Evolutionary conservation across 2,797 vertebrate species (phyloP).

Genomic region (Cirrhinus molitorella): DNA sequence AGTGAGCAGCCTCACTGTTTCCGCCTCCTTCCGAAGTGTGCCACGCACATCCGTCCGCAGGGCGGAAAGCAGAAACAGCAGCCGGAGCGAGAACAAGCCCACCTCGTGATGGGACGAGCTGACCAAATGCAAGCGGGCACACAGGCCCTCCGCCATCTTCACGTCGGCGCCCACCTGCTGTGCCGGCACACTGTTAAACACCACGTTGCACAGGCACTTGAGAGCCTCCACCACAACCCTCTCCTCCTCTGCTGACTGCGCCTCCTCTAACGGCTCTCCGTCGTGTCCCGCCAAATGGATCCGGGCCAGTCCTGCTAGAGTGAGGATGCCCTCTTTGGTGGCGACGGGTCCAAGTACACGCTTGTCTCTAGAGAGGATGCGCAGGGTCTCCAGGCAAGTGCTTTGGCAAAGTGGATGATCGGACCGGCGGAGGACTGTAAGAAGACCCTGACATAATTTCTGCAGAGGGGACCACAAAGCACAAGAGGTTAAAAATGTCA

Average conservation of each 20-base stretch:
- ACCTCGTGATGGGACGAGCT: conserved; percentile 84
- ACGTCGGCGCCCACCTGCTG: conserved; percentile 93
- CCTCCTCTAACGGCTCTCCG: conserved; percentile 70
- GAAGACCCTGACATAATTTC: conserved; percentile 90
- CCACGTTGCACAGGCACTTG: conserved; percentile 97
- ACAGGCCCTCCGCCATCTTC: conserved; percentile 87
- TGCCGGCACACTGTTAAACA: conserved; percentile 92
- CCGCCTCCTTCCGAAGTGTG: conserved; percentile 83
- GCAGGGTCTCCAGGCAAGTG: conserved; percentile 92
- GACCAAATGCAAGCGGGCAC: conserved; percentile 82
- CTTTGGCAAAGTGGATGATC: conserved; percentile 85
- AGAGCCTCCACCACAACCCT: conserved; percentile 93
- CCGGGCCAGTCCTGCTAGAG: conserved; percentile 85
- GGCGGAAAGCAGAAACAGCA: conserved; percentile 95
- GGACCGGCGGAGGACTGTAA: conserved; percentile 85
- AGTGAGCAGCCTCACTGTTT: conserved; percentile 87
- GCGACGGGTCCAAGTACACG: conserved; percentile 91
- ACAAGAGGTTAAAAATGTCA: background rate
- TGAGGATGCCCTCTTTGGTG: conserved; percentile 90
- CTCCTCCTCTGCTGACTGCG: conserved; percentile 75
- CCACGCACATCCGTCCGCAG: conserved; percentile 87
- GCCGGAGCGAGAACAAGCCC: conserved; percentile 92
- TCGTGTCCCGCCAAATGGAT: conserved; percentile 77
- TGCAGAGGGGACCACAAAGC: conserved; percentile 60
- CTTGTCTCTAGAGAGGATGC: conserved; percentile 97